Evolutionary conservation across 2,113 vertebrate species (phyloP).

Genomic region (Prionailurus viverrinus): DNA sequence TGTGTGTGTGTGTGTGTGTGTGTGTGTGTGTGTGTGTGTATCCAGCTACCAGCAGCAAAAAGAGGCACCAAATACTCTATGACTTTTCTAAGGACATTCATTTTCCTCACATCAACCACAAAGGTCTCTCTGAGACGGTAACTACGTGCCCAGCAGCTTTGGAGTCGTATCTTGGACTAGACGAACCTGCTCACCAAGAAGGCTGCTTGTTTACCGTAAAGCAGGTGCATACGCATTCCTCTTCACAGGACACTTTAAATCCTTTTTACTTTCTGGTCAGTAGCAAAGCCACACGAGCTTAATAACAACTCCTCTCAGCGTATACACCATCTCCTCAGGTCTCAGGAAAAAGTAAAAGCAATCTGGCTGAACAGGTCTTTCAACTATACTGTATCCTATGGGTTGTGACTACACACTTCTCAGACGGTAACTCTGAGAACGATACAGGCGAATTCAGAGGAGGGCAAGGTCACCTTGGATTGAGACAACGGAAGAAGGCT

Average conservation of each 20-base stretch:
- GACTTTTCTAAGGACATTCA: not conserved
- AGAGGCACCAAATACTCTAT: not conserved
- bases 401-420: no score
- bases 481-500: not conserved
- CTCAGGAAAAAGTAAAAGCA: conserved; percentile 14
- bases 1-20: not conserved
- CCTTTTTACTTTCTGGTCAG: not conserved
- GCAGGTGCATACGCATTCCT: not conserved
- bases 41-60: not conserved
- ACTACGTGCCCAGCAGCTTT: not conserved
- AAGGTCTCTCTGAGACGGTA: not conserved
- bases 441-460: not conserved
- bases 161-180: not conserved
- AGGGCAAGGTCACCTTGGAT: not conserved
- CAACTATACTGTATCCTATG: no score
- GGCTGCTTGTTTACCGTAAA: not conserved
- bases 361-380: not conserved
- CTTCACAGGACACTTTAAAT: not conserved
- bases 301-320: not conserved
- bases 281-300: not conserved
- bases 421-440: not conserved
- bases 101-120: not conserved
- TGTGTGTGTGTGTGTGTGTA: no score
- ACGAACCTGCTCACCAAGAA: not conserved
- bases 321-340: not conserved